Percentiles rank a stretch among this genome's conserved stretches.
phyloP scores from a whole-genome alignment of 2,113 vertebrate genomes.

The Pontoporia blainvillei region DNA sequence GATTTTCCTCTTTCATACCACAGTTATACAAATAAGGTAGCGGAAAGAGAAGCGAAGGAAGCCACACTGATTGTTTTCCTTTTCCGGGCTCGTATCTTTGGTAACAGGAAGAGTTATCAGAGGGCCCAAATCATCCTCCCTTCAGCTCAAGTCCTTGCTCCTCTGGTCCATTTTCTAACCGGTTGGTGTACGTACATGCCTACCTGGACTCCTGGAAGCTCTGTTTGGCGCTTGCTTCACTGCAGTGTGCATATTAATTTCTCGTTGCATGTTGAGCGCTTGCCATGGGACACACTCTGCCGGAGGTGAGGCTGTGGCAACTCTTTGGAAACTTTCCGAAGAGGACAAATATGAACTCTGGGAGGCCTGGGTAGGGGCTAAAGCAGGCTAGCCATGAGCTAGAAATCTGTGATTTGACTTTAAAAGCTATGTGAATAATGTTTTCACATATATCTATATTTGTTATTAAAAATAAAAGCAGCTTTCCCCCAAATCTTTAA shows the following conservation, averaged over 20 bases:
- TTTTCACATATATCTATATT: neutral
- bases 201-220: neutral
- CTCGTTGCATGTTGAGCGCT: neutral
- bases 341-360: neutral
- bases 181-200: neutral
- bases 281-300: neutral
- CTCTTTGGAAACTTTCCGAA: conserved; percentile 2
- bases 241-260: neutral
- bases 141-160: neutral
- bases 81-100: neutral
- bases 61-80: neutral
- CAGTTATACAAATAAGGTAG: neutral
- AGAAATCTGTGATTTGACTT: neutral
- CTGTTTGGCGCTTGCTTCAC: neutral
- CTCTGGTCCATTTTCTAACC: neutral
- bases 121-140: neutral
- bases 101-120: neutral
- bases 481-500: neutral
- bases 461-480: neutral
- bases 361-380: neutral
- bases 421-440: neutral
- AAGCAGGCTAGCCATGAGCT: neutral
- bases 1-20: neutral
- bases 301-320: neutral
- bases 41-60: neutral